These are phyloP conservation scores for Sinocyclocheilus maitianheensis DNA, from an alignment of 2,113 vertebrate genomes.

Conservation along the genomic window DNA sequence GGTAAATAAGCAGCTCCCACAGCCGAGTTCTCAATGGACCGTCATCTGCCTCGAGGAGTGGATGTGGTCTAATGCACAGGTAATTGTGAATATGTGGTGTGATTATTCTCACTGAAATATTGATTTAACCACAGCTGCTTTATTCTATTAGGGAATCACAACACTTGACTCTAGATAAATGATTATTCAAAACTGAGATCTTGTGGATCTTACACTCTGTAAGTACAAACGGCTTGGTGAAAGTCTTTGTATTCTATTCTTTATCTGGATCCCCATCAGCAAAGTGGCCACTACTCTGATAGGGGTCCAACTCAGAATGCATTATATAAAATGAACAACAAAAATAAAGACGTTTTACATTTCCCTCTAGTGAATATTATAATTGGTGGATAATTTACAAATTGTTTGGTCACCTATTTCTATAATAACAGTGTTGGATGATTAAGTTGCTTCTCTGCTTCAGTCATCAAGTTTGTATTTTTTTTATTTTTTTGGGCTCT, in stretches of 20 bases:
- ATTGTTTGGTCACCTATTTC: not conserved
- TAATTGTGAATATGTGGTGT: constrained; percentile 17
- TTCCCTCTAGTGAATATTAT: no score
- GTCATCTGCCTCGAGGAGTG: not conserved
- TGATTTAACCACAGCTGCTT: not conserved
- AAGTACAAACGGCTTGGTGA: not conserved
- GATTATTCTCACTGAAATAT: constrained; percentile 5
- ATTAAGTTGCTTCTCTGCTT: not conserved
- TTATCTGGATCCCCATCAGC: not conserved
- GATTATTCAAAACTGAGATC: not conserved
- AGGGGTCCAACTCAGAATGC: not conserved
- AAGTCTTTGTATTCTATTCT: not conserved
- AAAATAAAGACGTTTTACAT: no score
- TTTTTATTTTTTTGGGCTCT: not conserved
- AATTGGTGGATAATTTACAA: no score
- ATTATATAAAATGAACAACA: no score
- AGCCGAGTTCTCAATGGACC: constrained; percentile 22
- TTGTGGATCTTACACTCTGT: not conserved
- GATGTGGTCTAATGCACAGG: not conserved
- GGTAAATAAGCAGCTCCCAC: constrained; percentile 13
- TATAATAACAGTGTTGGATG: no score
- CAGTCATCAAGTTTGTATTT: not conserved
- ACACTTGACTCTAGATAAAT: constrained; percentile 5
- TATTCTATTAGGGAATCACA: not conserved
- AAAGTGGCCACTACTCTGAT: not conserved